These are phyloP conservation scores for Acrobasis consociella DNA, from an alignment of 2,888 invertebrate genomes.

Conservation along the genomic window DNA sequence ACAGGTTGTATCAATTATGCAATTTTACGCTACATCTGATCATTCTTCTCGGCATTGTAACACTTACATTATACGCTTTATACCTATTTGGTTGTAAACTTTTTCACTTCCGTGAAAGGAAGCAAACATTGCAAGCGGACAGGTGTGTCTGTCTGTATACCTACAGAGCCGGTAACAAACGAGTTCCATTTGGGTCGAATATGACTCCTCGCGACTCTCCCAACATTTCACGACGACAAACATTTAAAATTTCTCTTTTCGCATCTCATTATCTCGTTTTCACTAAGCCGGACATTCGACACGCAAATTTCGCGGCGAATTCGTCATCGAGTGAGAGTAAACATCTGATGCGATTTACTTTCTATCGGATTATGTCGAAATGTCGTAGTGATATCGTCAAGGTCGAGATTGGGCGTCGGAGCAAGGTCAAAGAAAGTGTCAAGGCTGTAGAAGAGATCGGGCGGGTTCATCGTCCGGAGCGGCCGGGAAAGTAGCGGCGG, in stretches of 20 bases:
- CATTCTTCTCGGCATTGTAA: not conserved
- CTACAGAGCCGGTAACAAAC: conserved; percentile 59
- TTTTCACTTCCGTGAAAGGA: conserved; percentile 49
- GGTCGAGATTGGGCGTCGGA: conserved; percentile 58
- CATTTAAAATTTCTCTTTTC: conserved; percentile 81
- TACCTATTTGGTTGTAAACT: not conserved
- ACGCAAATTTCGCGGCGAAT: conserved; percentile 69
- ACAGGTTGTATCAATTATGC: conserved; percentile 3
- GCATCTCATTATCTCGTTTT: conserved; percentile 80
- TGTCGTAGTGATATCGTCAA: conserved; percentile 53
- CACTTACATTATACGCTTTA: not conserved
- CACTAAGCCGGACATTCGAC: conserved; percentile 67
- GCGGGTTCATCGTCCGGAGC: conserved; percentile 70
- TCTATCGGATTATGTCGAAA: conserved; percentile 55
- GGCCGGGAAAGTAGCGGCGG: conserved; percentile 76
- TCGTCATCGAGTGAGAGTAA: conserved; percentile 77
- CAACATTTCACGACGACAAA: conserved; percentile 76
- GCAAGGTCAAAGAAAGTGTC: conserved; percentile 81
- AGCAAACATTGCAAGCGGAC: conserved; percentile 40
- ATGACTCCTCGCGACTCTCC: conserved; percentile 73
- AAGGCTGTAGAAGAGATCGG: conserved; percentile 80
- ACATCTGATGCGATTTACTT: conserved; percentile 68
- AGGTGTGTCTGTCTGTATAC: conserved; percentile 35
- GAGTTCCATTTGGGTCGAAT: conserved; percentile 73
- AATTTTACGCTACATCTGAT: not conserved